Evolutionary conservation across 2,113 vertebrate species (phyloP), one percentile per base, ranked within the genome.

Genomic region (Brachyhypopomus gauderio): DNA sequence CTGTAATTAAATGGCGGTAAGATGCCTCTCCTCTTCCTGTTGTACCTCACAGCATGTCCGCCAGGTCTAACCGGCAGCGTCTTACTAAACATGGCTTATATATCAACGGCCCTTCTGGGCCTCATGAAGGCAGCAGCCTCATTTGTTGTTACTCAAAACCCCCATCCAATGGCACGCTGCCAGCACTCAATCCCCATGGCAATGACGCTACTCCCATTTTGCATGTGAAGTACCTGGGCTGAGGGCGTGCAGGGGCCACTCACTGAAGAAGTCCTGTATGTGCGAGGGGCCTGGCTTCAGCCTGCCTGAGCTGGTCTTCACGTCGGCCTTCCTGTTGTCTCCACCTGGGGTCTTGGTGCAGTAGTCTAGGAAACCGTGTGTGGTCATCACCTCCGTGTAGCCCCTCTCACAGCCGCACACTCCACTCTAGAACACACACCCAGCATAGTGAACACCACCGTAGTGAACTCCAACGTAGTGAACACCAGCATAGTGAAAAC

Each of bases 291-390:
- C 91, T 0, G 96, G 95, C 89, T 93, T 97, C 89, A 95, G 93
- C 91, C 95, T 95, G 55, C 95, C 96, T 45, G 96, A 92, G 84
- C 91, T 94, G 83, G 93, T 98, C 93, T 98, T 99, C 86, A 98
- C 98, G 76, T 99, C 96, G 19, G 96, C 97, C 90, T 98, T 99
- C 92, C 96, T 97, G 90, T 95, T 95, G 90, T 97, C 96, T 17
- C 92, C 92, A 75, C 96, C 96, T 0, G 97, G 97, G n/a, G 97
- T 94, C 91, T 96, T 96, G 89, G 97, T 94, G 89, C 98, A 98
- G 91, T 99, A 99, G 93, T 99, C 98, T 92, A 99, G 91, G 87
- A 97, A 91, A n/a, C 97, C 98, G 79, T 96, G 93, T 45, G 96
- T 95, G 89, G 94, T 97, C 97, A 98, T 96, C 85, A 98, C 96